phyloP scores from a whole-genome alignment of 2,797 vertebrate species.

The Rhinophrynus dorsalis region DNA sequence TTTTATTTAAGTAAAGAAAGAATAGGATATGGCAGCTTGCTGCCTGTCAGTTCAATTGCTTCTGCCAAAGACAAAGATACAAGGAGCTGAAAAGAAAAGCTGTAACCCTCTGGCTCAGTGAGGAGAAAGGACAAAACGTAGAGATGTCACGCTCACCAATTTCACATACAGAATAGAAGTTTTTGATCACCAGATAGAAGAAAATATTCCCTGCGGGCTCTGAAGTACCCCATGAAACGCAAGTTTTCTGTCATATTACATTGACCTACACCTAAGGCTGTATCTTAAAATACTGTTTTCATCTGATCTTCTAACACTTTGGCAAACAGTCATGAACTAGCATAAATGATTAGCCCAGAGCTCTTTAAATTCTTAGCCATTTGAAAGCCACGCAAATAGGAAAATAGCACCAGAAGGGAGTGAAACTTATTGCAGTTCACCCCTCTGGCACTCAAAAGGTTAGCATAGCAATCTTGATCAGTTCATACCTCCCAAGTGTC shows the following conservation, averaged over 20 bases:
- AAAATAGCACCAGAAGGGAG: too few species aligned
- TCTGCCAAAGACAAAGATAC: slow-evolving; percentile 44
- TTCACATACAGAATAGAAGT: slow-evolving; percentile 30
- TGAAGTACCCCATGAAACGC: slow-evolving; percentile 38
- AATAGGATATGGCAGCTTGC: slow-evolving; percentile 43
- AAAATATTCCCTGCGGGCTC: slow-evolving; percentile 26
- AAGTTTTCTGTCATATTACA: slow-evolving; percentile 47
- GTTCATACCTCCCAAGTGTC: too few species aligned
- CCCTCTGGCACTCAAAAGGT: too few species aligned
- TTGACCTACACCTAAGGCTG: slow-evolving; percentile 41
- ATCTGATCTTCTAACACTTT: slow-evolving; percentile 49
- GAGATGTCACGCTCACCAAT: slow-evolving; percentile 39
- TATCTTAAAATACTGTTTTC: slow-evolving; percentile 40
- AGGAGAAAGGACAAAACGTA: slow-evolving; percentile 44
- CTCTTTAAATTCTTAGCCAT: slow-evolving; percentile 25
- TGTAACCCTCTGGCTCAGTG: slow-evolving; percentile 38
- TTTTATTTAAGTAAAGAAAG: slow-evolving; percentile 28
- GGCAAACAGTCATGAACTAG: slow-evolving; percentile 48
- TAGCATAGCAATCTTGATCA: too few species aligned
- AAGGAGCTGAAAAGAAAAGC: slow-evolving; percentile 37
- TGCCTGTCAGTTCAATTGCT: slow-evolving; percentile 49
- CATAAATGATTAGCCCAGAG: slow-evolving; percentile 49
- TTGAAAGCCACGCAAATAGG: slow-evolving; percentile 26
- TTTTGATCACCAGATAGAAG: slow-evolving; percentile 43
- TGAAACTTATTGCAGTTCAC: too few species aligned